These are phyloP conservation scores for Chironomus striatipennis DNA, from an alignment of 1,140 invertebrate species.

Conservation along the genomic window DNA sequence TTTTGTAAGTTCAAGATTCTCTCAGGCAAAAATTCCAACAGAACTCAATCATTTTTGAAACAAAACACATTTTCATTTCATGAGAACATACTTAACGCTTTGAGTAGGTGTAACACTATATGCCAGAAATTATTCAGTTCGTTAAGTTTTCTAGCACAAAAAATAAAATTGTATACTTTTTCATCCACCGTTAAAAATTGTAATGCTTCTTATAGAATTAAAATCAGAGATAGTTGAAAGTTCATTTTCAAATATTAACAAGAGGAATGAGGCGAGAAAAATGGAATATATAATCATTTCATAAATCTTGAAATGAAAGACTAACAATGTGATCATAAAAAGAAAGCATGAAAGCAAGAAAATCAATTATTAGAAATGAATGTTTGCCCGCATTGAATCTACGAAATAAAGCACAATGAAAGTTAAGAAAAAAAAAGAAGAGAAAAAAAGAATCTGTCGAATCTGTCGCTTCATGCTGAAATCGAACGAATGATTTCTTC, in stretches of 20 bases:
- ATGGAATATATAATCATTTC: background rate
- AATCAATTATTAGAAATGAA: background rate
- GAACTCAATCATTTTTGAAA: too few relatives aligned
- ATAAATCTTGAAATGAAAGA: background rate
- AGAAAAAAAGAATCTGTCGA: conserved; percentile 1
- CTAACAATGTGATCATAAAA: background rate
- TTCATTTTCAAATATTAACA: conserved; percentile 5
- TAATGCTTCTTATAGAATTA: too few relatives aligned
- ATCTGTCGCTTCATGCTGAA: background rate
- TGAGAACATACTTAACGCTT: too few relatives aligned
- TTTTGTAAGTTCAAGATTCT: too few relatives aligned
- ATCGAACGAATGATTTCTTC: background rate
- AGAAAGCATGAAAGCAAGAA: background rate
- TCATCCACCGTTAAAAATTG: too few relatives aligned
- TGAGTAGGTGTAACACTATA: too few relatives aligned
- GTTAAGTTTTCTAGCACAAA: too few relatives aligned
- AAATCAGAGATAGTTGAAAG: too few relatives aligned
- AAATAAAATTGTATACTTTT: too few relatives aligned
- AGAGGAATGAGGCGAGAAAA: background rate
- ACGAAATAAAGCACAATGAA: background rate
- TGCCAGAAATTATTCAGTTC: too few relatives aligned
- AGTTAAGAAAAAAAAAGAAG: background rate
- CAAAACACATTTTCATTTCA: too few relatives aligned
- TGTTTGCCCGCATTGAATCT: background rate
- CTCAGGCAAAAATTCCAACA: too few relatives aligned